Evolutionary conservation across 2,888 invertebrate genomes (phyloP), one percentile per base, ranked within the genome.

Genomic region (Cynaeus angustus): DNA sequence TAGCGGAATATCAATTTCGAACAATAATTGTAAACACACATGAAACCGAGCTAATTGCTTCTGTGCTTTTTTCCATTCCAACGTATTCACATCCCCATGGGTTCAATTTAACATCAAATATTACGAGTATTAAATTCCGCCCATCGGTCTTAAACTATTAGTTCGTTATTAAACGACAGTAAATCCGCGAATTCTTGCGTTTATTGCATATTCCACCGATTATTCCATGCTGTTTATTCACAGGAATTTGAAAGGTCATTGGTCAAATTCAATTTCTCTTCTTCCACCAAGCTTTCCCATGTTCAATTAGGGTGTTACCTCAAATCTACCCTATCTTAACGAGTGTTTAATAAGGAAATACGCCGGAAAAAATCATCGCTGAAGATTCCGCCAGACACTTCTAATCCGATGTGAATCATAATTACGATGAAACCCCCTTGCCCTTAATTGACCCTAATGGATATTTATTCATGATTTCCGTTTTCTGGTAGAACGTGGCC

Each of bases 381-480:
- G 14, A 62, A 53, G 53, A 64, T 53, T 64, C 64, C 64, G 64
- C 9, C 48, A 61, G 45, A n/a, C 65, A 52, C 66, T 53, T 59
- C 50, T 68, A 68, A 55, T 68, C 55, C 46, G 26, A 64, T 68
- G 48, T 13, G 62, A 68, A 55, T 48, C 68, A 58, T 56, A 43
- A 68, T 68, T 53, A 62, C 61, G 61, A 53, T 53, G 48, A 55
- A 48, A 55, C 68, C 41, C 53, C 45, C 55, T 56, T 62, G 61
- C 37, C 46, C 50, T 61, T 71, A 73, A 73, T 73, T 73, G 73
- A 73, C 69, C 56, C 68, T 73, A 71, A 73, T 71, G 69, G 71
- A 73, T 72, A 70, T 73, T 73, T 73, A 73, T 72, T 68, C 71
- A 73, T 70, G 70, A 73, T 73, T 72, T 73, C 73, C 73, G 71